Base-by-base conservation (phyloP, 2,113 vertebrate genomes). In the Catharus fuscescens region DNA sequence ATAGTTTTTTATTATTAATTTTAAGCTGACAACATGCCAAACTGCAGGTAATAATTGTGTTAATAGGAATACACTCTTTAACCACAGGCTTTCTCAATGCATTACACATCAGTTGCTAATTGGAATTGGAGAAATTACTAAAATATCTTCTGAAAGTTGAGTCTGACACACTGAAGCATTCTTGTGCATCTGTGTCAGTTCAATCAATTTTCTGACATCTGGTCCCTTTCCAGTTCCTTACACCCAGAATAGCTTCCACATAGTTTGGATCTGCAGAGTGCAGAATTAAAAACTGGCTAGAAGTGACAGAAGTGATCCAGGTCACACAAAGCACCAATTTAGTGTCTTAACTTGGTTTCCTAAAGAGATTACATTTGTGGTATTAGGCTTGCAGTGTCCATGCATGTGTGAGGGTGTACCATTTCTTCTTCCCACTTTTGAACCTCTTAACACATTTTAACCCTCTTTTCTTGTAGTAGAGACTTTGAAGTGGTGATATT, bases 41-140 rank as follows among this genome's bases (percentile, higher is more conserved):
- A 44, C 67, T 24, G 56, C 28, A 88, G 82, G 71, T 86, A 83
- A 67, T 36, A 65, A 53, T 42, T 24, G 38, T 12, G 23, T 70
- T 90, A 64, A 92, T 34, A 90, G 60, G 67, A 61, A 64, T 42
- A 6, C 18, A 20, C 24, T 52, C 66, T 56, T 64, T 54, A 73
- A 44, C 66, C 34, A 48, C 44, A 67, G 78, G 19, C 54, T 67
- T 77, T 78, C 82, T 60, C 36, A 14, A 18, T 28, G 64, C 47
- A 11, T 88, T 67, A 18, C 44, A 3, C 60, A 56, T 77, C 60
- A 53, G 44, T 18, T 62, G 67, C 82, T 96, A 97, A 96, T 81
- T 86, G 92, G 79, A 74, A 76, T 83, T 78, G 64, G 56, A 92
- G 76, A 80, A 94, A 85, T 74, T 56, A 64, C 85, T 80, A 71